phyloP scores from a whole-genome alignment of 2,888 invertebrate genomes.

The Parnassius smintheus region DNA sequence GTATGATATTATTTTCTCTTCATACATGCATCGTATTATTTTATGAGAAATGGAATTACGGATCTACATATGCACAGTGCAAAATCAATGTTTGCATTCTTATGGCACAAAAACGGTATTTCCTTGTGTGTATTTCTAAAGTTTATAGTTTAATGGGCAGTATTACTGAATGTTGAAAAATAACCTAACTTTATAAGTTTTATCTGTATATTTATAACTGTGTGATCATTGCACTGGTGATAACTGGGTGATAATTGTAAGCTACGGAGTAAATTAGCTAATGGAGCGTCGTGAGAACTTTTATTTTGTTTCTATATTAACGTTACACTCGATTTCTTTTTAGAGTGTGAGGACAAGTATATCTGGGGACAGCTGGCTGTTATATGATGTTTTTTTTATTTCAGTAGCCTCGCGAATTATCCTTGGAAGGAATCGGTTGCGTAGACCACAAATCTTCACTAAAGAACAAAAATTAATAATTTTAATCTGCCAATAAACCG shows the following conservation, averaged over 20 bases:
- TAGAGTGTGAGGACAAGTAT: conserved; percentile 15
- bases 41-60: background rate
- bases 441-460: too few species aligned
- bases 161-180: background rate
- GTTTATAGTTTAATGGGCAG: background rate
- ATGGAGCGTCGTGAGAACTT: conserved; percentile 34
- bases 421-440: too few species aligned
- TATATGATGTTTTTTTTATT: background rate
- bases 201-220: background rate
- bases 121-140: background rate
- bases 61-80: background rate
- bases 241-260: background rate
- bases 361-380: conserved; percentile 23
- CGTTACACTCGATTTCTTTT: conserved; percentile 34
- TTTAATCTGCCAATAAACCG: too few species aligned
- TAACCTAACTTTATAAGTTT: background rate
- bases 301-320: conserved; percentile 37
- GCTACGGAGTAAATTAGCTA: conserved; percentile 16
- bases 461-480: too few species aligned
- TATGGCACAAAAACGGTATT: too few species aligned
- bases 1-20: conserved; percentile 11
- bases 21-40: background rate
- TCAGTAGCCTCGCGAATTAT: too few species aligned
- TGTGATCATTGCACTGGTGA: background rate
- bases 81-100: background rate